A percentile compares a stretch with the other conserved stretches of the same genome.
Evolutionary conservation across 1,140 invertebrate species (phyloP).

Genomic region (Augochlora pura): DNA sequence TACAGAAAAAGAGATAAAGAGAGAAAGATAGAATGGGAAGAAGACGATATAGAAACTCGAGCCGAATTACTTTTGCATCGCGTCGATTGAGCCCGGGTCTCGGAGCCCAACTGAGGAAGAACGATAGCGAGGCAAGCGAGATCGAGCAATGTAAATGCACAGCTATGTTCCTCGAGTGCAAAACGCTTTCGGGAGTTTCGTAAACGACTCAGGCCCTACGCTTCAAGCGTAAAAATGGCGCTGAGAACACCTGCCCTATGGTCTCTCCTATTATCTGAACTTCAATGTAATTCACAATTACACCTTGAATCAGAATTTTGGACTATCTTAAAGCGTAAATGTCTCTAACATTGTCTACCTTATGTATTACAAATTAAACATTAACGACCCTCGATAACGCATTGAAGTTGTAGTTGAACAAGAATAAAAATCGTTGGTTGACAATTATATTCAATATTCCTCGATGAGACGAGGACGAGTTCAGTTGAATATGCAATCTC

Average conservation of each 20-base stretch:
- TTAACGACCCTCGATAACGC: no score
- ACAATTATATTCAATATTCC: no score
- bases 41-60: no score
- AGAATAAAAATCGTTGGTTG: no score
- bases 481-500: no score
- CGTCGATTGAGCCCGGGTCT: background rate
- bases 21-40: no score
- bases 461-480: no score
- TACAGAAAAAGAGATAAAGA: background rate
- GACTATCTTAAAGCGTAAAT: conserved; percentile 16
- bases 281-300: no score
- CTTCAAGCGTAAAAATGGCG: conserved; percentile 49
- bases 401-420: no score
- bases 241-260: background rate
- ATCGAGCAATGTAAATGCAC: conserved; percentile 29
- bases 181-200: conserved; percentile 45
- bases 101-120: background rate
- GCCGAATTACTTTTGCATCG: conserved; percentile 20
- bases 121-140: background rate
- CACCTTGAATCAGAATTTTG: no score
- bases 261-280: conserved; percentile 27
- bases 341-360: background rate
- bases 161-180: conserved; percentile 3
- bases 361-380: no score
- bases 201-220: conserved; percentile 53